Percentiles rank a stretch among this genome's conserved stretches.
phyloP scores from a whole-genome alignment of 2,888 invertebrate species.

The Drosophila atripex region DNA sequence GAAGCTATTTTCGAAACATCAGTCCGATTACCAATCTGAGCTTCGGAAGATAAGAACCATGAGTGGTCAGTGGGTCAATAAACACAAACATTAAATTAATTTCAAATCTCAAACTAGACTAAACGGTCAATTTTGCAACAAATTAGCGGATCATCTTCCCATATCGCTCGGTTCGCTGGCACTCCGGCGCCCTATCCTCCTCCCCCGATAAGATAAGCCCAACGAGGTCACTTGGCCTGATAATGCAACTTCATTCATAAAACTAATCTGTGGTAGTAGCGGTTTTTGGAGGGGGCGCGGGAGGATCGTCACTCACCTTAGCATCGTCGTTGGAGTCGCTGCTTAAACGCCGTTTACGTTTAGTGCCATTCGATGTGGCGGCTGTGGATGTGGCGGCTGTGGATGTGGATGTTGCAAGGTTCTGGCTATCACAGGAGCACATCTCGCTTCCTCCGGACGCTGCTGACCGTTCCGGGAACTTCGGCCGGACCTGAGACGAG shows the following conservation, averaged over 20 bases:
- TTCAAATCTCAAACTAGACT: constrained; percentile 11
- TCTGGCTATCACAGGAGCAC: constrained; percentile 40
- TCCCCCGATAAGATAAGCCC: constrained; percentile 60
- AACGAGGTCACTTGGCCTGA: constrained; percentile 24
- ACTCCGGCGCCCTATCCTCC: constrained; percentile 19
- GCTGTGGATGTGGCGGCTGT: constrained; percentile 7
- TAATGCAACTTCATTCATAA: constrained; percentile 48
- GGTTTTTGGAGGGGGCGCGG: not conserved
- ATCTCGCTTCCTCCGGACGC: constrained; percentile 36
- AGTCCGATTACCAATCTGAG: not conserved
- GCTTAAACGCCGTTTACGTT: constrained; percentile 50
- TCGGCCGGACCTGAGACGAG: constrained; percentile 6
- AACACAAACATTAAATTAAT: constrained; percentile 3
- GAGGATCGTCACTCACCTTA: constrained; percentile 31
- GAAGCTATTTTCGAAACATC: not conserved
- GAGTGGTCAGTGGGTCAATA: constrained; percentile 3
- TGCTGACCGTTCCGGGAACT: constrained; percentile 21
- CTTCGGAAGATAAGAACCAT: not conserved
- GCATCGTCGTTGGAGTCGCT: constrained; percentile 47
- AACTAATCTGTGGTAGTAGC: constrained; percentile 12
- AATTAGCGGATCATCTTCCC: constrained; percentile 32
- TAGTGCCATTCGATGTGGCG: constrained; percentile 23
- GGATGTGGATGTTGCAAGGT: constrained; percentile 20
- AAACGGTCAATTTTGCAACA: not conserved
- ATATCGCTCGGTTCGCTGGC: constrained; percentile 56